Percentiles rank a stretch among this genome's conserved stretches.
Conservation (phyloP, 2,797 vertebrate genomes). For the Sparus aurata region DNA sequence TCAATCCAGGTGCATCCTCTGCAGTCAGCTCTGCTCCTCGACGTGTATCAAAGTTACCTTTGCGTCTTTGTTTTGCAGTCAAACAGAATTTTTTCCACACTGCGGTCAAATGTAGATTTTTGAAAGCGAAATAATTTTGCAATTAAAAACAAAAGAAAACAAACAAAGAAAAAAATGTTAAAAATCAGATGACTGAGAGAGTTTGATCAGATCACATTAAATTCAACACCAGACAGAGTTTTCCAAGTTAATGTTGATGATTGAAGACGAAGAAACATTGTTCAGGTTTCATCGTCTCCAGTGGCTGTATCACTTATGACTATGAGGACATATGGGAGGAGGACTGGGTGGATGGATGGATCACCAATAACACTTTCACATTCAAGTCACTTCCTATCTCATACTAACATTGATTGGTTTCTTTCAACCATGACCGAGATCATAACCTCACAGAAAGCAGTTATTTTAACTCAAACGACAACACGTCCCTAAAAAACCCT, state of each 20-base stretch:
- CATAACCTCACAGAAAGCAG: neutral
- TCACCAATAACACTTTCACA: neutral
- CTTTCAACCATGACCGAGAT: neutral
- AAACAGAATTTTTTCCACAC: too few species aligned
- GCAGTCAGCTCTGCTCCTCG: too few species aligned
- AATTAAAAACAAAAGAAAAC: too few species aligned
- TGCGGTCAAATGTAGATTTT: too few species aligned
- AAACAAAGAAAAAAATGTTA: too few species aligned
- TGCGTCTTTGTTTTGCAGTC: too few species aligned
- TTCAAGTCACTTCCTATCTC: neutral
- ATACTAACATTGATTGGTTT: neutral
- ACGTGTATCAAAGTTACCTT: too few species aligned
- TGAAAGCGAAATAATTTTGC: too few species aligned
- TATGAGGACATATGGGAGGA: neutral
- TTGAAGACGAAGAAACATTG: neutral
- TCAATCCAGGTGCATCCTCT: too few species aligned
- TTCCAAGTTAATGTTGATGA: neutral
- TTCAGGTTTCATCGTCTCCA: neutral
- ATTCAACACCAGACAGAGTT: neutral
- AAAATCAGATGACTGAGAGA: too few species aligned
- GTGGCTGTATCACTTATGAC: constrained; percentile 9
- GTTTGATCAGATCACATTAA: neutral
- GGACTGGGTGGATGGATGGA: neutral
- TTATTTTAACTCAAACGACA: neutral
- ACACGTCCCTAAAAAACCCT: neutral